Base-by-base conservation (phyloP, 2,113 vertebrate genomes). In the Narcine bancroftii region DNA sequence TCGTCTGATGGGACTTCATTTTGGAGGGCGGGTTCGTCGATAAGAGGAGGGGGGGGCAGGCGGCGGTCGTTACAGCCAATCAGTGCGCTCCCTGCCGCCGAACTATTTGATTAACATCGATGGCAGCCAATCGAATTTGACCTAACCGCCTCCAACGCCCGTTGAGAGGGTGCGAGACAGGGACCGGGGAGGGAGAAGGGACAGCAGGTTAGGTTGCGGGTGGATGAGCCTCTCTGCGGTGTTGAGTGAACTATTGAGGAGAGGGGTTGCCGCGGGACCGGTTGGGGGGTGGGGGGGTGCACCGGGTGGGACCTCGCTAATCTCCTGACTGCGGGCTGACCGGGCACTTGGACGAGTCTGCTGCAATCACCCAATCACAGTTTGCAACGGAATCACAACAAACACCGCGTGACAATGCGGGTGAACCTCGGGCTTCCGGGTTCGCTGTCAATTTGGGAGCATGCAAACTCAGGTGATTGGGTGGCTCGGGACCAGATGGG, bases 301-400 rank as follows among this genome's bases (percentile, higher is more conserved):
- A 21, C 45, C 63, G 2, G 36, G 19, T 45, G 81, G n/a, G 60
- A 0, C 15, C 87, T 13, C 21, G 0, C 65, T 1, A 11, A 21
- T 1, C 19, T 36, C 3, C 45, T 1, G 45, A 26, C 24, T 50
- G 77, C 36, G 4, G 24, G 0, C 66, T 47, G 10, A 24, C 24
- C 17, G 1, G 36, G 17, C 33, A 36, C 3, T 17, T 17, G 0
- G 13, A 75, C 13, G 11, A 1, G n/a, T 75, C 39, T 75, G 36
- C 19, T 15, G 15, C 0, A 3, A 0, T 33, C 89, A 17, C 24
- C 65, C 65, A 91, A 71, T 71, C 89, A 69, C 65, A 69, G 63
- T 26, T 24, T 26, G 65, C 60, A 33, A 69, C 89, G 42, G 89
- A 69, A 92, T 92, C 92, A 79, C 63, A 76, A 92, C 77, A 76